Evolutionary conservation across 2,888 invertebrate genomes (phyloP), one percentile per base, ranked within the genome.

Genomic region (Lycophotia porphyrea): DNA sequence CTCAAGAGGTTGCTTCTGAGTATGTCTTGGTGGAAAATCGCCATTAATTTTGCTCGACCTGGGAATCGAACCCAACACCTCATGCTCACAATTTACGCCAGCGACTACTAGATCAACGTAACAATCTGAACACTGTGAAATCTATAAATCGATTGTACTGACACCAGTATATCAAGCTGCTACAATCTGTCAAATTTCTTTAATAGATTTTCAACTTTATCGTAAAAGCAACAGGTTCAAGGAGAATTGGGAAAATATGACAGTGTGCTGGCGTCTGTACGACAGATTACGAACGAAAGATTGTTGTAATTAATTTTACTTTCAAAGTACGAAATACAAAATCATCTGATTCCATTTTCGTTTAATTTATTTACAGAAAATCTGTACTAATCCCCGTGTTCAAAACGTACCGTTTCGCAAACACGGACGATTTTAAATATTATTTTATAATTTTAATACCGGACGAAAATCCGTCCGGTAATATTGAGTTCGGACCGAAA

Each of bases 401-500:
- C 44, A 73, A 72, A 77, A 65, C 60, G 15, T 34, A 73, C 67
- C 31, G 24, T 52, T 69, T 72, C 31, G 71, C 76, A 64, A 66
- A 76, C 74, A 70, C 75, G 61, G 68, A 39, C 58, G 64, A 73
- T 79, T 85, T 71, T 64, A 74, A 82, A 85, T 82, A 73, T 78
- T 78, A 42, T 79, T 85, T 77, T 63, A 74, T 79, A 76, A 84
- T 85, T 85, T 77, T 79, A 80, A 83, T 83, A 70, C 85, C 74
- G 78, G 80, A 78, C 71, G 71, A 75, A 81, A 82, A 84, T 74
- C 83, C 61, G 60, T 65, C 74, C 72, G 85, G 58, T 65, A 82
- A 75, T 82, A 85, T 85, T 73, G 78, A 85, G 82, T 70, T 36
- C 39, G 60, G 47, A 64, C 21, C 47, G 47, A 74, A 85, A 78